Evolutionary conservation across 2,113 vertebrate species (phyloP), one percentile per base, ranked within the genome.

Genomic region (Leiothrix lutea): DNA sequence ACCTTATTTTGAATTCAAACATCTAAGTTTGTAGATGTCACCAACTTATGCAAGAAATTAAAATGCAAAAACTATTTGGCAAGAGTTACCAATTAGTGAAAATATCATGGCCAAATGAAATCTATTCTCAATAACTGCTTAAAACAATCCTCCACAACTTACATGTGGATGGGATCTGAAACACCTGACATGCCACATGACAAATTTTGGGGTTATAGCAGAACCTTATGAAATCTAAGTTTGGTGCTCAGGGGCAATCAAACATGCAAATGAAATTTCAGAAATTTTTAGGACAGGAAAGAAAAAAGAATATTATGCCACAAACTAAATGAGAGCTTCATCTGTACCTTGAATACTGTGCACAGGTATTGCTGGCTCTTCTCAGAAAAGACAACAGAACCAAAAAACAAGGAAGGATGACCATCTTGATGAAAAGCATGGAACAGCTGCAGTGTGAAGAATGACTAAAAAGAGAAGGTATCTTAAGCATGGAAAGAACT

Each of bases 111-210:
- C 74, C 73, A 88, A 90, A 61, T 38, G 2, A 88, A 88, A 85
- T 51, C 24, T 14, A 11, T 38, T 82, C 38, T 58, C 64, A 72
- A 1, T 64, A 86, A 67, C 31, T 40, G 29, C 35, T 42, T 79
- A 75, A 31, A 91, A 90, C 21, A 88, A 42, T 50, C 74, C 71
- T 61, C 31, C 22, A 12, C 0, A 1, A 60, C 24, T n/a, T 29
- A 66, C 11, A 58, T 0, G 0, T 47, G 47, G 62, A 82, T 57
- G 48, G 36, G 22, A 88, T 36, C n/a, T 36, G 40, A 80, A 94
- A 60, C 2, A 86, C 53, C 22, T 69, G 80, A 64, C 45, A 64
- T 1, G 1, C 14, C 0, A 0, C 33, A n/a, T 8, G 28, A 71
- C 33, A 65, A 6, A 51, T 73, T 72, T 21, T 2, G 18, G 14